Evolutionary conservation across 92 coral and sea anemone genomes (phyloP).

Genomic region (Porites evermanni): DNA sequence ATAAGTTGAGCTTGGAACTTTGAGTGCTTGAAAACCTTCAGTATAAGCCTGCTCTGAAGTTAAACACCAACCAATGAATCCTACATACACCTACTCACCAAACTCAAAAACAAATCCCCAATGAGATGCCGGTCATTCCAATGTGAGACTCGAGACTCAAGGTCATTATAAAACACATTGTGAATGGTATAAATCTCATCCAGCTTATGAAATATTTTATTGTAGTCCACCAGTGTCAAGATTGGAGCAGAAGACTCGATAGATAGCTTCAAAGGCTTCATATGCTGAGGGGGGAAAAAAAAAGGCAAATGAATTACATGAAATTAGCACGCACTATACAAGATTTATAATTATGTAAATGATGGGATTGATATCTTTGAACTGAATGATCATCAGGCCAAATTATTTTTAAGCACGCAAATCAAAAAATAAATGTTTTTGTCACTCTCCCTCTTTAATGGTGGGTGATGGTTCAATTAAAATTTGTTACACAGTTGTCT

Average conservation of each 20-base stretch:
- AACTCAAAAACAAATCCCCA: conserved; percentile 90
- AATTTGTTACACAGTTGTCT: too few relatives aligned
- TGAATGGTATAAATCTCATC: conserved; percentile 90
- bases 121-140: conserved; percentile 93
- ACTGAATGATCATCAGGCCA: too few relatives aligned
- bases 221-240: conserved; percentile 85
- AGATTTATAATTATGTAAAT: too few relatives aligned
- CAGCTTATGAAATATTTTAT: conserved; percentile 92
- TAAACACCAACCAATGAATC: background rate
- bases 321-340: too few relatives aligned
- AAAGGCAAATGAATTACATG: background rate
- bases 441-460: too few relatives aligned
- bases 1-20: too few relatives aligned
- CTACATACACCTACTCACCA: conserved; percentile 61
- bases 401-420: too few relatives aligned
- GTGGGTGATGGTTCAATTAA: too few relatives aligned
- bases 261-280: conserved; percentile 87
- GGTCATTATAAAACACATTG: conserved; percentile 79
- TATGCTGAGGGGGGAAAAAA: conserved; percentile 69
- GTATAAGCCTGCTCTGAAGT: too few relatives aligned
- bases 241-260: conserved; percentile 88
- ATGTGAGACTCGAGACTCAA: conserved; percentile 84
- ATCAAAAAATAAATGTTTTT: too few relatives aligned
- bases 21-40: too few relatives aligned
- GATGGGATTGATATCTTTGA: too few relatives aligned